Evolutionary conservation across 2,888 invertebrate species (phyloP).

Genomic region (Thymelicus acteon): DNA sequence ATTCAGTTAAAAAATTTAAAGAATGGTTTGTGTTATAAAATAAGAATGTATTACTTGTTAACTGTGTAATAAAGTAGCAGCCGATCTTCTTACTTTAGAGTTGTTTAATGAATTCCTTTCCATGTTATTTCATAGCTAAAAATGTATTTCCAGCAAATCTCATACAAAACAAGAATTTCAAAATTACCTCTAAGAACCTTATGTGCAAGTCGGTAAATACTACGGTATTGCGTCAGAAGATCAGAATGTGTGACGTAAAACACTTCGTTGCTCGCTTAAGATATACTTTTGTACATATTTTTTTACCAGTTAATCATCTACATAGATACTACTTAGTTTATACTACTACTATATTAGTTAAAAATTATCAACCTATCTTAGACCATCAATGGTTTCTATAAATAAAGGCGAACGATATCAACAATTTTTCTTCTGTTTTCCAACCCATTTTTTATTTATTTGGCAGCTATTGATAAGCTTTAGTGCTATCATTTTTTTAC

Average conservation of each 20-base stretch:
- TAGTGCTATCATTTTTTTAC: no score
- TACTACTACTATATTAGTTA: not conserved
- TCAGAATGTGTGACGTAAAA: conserved; percentile 35
- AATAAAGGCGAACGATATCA: no score
- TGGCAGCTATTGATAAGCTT: no score
- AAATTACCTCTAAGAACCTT: conserved; percentile 23
- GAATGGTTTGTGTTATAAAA: no score
- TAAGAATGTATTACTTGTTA: no score
- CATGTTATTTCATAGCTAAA: conserved; percentile 15
- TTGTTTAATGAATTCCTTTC: conserved; percentile 1
- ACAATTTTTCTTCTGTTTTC: no score
- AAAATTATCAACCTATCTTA: not conserved
- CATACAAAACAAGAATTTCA: conserved; percentile 13
- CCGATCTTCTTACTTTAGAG: conserved; percentile 25
- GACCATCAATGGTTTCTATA: no score
- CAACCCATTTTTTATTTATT: no score
- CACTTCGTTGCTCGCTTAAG: conserved; percentile 16
- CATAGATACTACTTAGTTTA: not conserved
- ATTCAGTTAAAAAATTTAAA: not conserved
- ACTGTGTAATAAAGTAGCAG: conserved; percentile 26
- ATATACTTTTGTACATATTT: conserved; percentile 2
- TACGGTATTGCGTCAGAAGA: conserved; percentile 26
- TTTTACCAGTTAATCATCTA: not conserved
- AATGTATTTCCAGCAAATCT: conserved; percentile 6
- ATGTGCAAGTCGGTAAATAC: conserved; percentile 22